A percentile compares a stretch with the other conserved stretches of the same genome.
phyloP scores from a whole-genome alignment of 2,888 invertebrate genomes.

The Sarcophaga carnaria region DNA sequence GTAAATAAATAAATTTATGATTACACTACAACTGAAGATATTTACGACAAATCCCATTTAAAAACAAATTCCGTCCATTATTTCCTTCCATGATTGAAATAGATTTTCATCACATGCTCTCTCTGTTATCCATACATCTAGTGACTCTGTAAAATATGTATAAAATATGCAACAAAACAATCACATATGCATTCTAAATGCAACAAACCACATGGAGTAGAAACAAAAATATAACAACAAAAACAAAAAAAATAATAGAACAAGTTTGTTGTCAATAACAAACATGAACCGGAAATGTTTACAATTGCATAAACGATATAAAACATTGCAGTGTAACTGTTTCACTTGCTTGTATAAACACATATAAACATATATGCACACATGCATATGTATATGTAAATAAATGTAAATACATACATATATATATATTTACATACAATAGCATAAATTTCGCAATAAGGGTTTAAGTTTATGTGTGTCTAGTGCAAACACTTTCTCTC shows the following conservation, averaged over 20 bases:
- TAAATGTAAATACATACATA: neutral
- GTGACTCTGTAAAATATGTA: conserved; percentile 7
- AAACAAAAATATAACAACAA: conserved; percentile 26
- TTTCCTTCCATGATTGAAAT: no score
- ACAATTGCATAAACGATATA: conserved; percentile 68
- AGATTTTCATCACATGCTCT: no score
- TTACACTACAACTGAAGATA: no score
- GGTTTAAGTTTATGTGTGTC: neutral
- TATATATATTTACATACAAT: neutral
- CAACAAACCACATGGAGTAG: conserved; percentile 45
- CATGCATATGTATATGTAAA: conserved; percentile 1
- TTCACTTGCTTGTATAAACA: conserved; percentile 36
- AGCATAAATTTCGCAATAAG: neutral
- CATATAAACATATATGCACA: conserved; percentile 3
- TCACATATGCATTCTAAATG: conserved; percentile 39
- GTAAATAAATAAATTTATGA: no score
- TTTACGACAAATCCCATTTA: neutral
- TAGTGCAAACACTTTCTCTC: neutral
- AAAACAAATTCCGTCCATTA: no score
- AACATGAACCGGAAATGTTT: conserved; percentile 68
- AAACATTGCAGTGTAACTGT: conserved; percentile 67
- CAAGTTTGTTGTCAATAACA: conserved; percentile 65
- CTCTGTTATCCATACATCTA: no score
- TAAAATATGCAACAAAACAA: conserved; percentile 40
- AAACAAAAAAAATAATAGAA: conserved; percentile 42